phyloP scores from a whole-genome alignment of 2,113 vertebrate species.

The cattle (Bos taurus) region DNA sequence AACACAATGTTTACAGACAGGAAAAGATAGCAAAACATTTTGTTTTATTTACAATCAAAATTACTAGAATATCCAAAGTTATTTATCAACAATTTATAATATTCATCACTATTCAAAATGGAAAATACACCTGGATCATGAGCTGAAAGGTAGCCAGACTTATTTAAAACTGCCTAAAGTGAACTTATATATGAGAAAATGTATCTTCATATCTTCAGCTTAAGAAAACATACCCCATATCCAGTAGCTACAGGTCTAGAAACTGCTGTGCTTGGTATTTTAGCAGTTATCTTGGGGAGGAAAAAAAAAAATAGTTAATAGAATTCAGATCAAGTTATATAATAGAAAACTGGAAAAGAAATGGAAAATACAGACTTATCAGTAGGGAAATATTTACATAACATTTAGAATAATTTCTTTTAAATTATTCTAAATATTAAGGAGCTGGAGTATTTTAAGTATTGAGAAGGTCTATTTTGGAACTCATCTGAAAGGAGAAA shows the following conservation, averaged over 20 bases:
- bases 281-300: constrained; percentile 89
- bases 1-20: constrained; percentile 40
- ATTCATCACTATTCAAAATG: neutral
- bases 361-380: constrained; percentile 5
- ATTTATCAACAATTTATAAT: constrained; percentile 11
- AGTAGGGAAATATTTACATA: neutral
- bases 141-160: neutral
- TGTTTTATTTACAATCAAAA: constrained; percentile 14
- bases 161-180: constrained; percentile 7
- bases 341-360: constrained; percentile 33
- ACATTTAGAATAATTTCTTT: constrained; percentile 21
- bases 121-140: neutral
- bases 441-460: neutral
- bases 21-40: constrained; percentile 9
- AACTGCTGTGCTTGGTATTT: constrained; percentile 89
- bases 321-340: constrained; percentile 37
- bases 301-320: constrained; percentile 65
- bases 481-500: constrained; percentile 20
- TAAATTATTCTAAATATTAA: constrained; percentile 17
- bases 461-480: neutral
- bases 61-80: constrained; percentile 8
- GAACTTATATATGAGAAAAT: constrained; percentile 36
- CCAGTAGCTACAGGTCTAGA: constrained; percentile 88
- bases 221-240: constrained; percentile 87
- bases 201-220: constrained; percentile 51